These are phyloP conservation scores for Leptinotarsa tumamoca DNA, from an alignment of 2,888 invertebrate species.

Conservation along the genomic window DNA sequence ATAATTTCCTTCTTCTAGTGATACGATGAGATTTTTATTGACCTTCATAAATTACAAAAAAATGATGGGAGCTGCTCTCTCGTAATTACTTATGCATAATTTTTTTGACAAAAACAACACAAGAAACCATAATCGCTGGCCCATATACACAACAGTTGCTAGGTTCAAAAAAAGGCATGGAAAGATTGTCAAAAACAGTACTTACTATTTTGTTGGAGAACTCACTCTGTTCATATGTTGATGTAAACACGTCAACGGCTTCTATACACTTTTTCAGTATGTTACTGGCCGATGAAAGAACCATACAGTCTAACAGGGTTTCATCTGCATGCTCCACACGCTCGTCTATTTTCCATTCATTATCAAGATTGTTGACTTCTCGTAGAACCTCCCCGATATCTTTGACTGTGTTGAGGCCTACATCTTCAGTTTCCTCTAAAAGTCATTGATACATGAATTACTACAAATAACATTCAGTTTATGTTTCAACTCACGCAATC, in stretches of 20 bases:
- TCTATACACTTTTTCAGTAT: constrained; percentile 59
- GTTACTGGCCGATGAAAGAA: constrained; percentile 59
- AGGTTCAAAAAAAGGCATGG: too few relatives aligned
- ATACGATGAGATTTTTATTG: too few relatives aligned
- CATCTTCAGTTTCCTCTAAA: constrained; percentile 49
- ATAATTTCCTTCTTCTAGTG: too few relatives aligned
- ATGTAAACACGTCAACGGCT: constrained; percentile 63
- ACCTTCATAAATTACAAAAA: too few relatives aligned
- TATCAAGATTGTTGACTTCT: constrained; percentile 56
- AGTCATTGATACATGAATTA: neutral
- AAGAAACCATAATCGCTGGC: too few relatives aligned
- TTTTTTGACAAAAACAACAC: too few relatives aligned
- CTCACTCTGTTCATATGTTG: constrained; percentile 68
- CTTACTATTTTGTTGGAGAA: constrained; percentile 68
- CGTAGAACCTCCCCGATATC: constrained; percentile 57
- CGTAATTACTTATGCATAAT: too few relatives aligned
- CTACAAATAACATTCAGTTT: neutral
- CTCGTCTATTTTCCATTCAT: constrained; percentile 56
- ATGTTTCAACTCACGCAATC: constrained; percentile 51
- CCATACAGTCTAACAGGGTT: constrained; percentile 59
- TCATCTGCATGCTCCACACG: constrained; percentile 60
- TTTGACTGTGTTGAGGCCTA: constrained; percentile 50
- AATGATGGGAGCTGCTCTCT: too few relatives aligned
- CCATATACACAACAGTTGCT: too few relatives aligned
- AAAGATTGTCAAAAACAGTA: constrained; percentile 19